Evolutionary conservation across 1,140 invertebrate genomes (phyloP), one percentile per base, ranked within the genome.

Genomic region (Campoletis sonorensis): DNA sequence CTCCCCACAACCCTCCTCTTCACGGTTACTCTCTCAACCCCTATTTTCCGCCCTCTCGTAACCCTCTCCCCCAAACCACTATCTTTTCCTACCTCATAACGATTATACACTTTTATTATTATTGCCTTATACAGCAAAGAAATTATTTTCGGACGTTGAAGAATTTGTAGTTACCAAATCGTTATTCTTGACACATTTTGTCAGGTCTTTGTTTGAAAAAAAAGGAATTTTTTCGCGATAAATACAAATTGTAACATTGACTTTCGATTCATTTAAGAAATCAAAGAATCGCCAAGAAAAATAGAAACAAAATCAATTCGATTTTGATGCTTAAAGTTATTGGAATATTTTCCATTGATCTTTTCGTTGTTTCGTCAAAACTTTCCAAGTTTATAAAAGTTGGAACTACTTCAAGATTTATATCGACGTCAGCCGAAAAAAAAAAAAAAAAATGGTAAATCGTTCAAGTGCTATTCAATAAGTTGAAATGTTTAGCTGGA

Each of bases 401-500:
- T 54, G 4, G 51, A 21, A 54, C 51, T 18, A 54, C n/a, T 21
- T n/a, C 4, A 54, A 21, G 18, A 18, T 54, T 54, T 4, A n/a
- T 54, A 54, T 5, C 3, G 0, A 21, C 51, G 51, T n/a, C 51
- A 77, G 73, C 73, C 58, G 40, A 23, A 45, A 23, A n/a, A n/a
- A n/a, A n/a, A n/a, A n/a, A n/a, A n/a, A n/a, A n/a, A n/a, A 40
- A 21, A 27, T 77, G 54, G 30, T 61, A 26, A 4, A 77, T 77
- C 26, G 23, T 30, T 58, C 72, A n/a, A 75, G 49, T 58, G 61
- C 49, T 18, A 16, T 26, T 73, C 71, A 54, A 73, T 73, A 76
- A 76, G 73, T 64, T 77, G 73, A 64, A 77, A 77, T 61, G 26
- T 64, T 37, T 40, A 37, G 5, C 72, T 8, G 18, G 49, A 18